These are phyloP conservation scores for Sebastes matsubarae DNA, from an alignment of 2,797 vertebrate species.

Conservation along the genomic window DNA sequence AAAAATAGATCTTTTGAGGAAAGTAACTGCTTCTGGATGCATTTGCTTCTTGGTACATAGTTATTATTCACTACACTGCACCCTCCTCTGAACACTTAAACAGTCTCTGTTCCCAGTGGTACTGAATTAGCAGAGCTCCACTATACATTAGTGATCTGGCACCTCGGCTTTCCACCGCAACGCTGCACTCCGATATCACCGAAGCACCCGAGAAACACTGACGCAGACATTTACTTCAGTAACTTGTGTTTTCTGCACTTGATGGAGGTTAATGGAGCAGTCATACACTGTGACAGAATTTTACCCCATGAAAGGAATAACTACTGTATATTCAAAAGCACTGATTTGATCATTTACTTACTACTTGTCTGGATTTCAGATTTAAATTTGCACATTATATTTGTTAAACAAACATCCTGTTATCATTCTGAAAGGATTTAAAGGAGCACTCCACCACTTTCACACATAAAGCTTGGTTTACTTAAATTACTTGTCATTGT, in stretches of 20 bases:
- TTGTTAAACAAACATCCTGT: too few species aligned
- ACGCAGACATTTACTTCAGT: background rate
- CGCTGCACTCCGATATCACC: background rate
- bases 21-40: background rate
- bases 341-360: background rate
- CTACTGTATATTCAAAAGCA: background rate
- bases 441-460: background rate
- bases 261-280: background rate
- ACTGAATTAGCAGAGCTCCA: slow-evolving; percentile 4
- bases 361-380: background rate
- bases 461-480: background rate
- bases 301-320: background rate
- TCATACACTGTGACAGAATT: background rate
- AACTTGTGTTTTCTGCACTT: background rate
- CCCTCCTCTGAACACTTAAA: background rate
- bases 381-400: too few species aligned
- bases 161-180: background rate
- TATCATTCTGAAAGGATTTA: too few species aligned
- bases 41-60: background rate
- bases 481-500: too few species aligned
- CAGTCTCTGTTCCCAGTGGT: background rate
- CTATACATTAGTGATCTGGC: slow-evolving; percentile 6
- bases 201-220: background rate
- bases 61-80: background rate
- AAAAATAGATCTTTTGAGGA: slow-evolving; percentile 10